Conservation (phyloP, 2,113 vertebrate genomes). For the Eclectus roratus region DNA sequence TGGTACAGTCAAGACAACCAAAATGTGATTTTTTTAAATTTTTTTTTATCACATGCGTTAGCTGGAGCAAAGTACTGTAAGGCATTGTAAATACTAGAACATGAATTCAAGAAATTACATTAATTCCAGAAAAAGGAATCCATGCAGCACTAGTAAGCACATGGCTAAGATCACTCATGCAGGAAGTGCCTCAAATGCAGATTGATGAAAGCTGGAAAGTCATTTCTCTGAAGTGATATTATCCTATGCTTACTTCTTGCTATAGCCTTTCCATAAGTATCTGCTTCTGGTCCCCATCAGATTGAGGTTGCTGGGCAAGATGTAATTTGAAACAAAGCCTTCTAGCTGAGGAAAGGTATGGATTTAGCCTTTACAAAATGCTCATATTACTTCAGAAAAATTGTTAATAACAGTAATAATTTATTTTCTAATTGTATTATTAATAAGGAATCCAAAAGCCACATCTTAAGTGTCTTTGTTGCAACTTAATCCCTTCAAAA, state of each 20-base stretch:
- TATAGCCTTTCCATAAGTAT: neutral
- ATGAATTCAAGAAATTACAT: neutral
- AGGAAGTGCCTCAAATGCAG: neutral
- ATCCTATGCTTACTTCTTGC: neutral
- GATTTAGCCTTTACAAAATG: neutral
- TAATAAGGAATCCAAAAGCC: conserved; percentile 21
- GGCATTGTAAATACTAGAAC: neutral
- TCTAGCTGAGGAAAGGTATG: neutral
- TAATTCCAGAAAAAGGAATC: neutral
- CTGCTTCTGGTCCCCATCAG: neutral
- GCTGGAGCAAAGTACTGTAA: neutral
- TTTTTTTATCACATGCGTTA: neutral
- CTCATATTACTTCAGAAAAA: neutral
- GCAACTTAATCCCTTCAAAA: conserved; percentile 20
- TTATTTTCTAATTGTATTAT: conserved; percentile 8
- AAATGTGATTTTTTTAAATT: neutral
- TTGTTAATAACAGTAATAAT: neutral
- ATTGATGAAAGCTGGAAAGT: neutral
- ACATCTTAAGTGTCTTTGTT: neutral
- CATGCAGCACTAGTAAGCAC: neutral
- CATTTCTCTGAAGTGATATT: neutral
- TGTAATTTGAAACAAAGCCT: neutral
- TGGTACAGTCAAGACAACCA: neutral
- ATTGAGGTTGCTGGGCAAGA: neutral
- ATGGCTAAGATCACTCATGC: neutral